Evolutionary conservation across 2,113 vertebrate genomes (phyloP).

Genomic region (Electrona antarctica): DNA sequence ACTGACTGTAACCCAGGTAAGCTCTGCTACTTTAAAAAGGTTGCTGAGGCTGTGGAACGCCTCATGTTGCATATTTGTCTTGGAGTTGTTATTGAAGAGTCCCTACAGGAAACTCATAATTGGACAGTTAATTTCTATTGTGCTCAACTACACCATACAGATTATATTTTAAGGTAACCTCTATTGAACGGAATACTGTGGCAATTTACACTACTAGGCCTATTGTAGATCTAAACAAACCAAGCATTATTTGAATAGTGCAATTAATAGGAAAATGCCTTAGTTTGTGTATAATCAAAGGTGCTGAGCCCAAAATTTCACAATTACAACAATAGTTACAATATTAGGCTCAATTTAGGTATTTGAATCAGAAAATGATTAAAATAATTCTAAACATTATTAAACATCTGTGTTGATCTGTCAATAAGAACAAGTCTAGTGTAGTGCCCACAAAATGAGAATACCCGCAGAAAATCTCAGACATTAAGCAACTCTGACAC

Average conservation of each 20-base stretch:
- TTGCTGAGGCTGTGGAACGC: constrained; percentile 42
- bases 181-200: not conserved
- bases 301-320: too few relatives aligned
- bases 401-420: too few relatives aligned
- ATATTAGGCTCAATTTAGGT: too few relatives aligned
- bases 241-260: not conserved
- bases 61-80: not conserved
- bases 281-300: too few relatives aligned
- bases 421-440: too few relatives aligned
- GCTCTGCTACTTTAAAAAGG: constrained; percentile 33
- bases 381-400: too few relatives aligned
- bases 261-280: not conserved
- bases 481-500: not conserved
- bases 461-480: not conserved
- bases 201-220: too few relatives aligned
- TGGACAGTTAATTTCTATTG: not conserved
- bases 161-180: constrained; percentile 38
- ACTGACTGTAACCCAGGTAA: constrained; percentile 6
- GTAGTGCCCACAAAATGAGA: too few relatives aligned
- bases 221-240: too few relatives aligned
- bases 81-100: not conserved
- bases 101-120: constrained; percentile 7
- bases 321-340: too few relatives aligned
- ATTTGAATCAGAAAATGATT: too few relatives aligned
- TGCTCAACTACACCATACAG: constrained; percentile 2